Conservation (phyloP, 1,140 invertebrate genomes). For the Nasonia longicornis region DNA sequence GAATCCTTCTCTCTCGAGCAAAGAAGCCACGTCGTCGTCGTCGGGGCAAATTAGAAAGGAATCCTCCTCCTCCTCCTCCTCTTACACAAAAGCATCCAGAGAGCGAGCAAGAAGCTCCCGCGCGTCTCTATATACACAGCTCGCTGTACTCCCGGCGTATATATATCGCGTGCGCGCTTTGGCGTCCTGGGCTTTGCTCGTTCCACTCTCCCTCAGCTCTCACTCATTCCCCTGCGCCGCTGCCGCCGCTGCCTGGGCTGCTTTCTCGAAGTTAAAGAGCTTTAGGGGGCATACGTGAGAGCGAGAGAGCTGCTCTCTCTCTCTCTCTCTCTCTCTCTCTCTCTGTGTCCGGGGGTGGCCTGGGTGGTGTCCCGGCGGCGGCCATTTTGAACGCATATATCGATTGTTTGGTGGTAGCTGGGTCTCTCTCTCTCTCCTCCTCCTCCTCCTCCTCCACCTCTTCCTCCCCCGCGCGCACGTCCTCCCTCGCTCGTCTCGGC, state of each 20-base stretch:
- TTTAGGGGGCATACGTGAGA: conserved; percentile 68
- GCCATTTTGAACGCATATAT: conserved; percentile 72
- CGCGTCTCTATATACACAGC: not conserved
- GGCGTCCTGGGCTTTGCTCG: conserved; percentile 23
- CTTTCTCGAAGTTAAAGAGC: conserved; percentile 66
- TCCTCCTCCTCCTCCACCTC: conserved; percentile 20
- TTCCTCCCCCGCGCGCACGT: conserved; percentile 12
- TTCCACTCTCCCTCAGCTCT: conserved; percentile 33
- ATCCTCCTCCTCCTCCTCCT: conserved; percentile 7
- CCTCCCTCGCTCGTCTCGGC: conserved; percentile 7
- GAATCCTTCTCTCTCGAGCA: not conserved
- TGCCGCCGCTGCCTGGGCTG: conserved; percentile 45
- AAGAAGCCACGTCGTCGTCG: conserved; percentile 1
- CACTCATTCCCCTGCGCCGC: conserved; percentile 22
- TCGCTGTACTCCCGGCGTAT: not conserved
- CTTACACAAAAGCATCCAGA: conserved; percentile 29
- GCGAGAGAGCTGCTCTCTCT: conserved; percentile 50
- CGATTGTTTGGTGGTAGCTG: conserved; percentile 71
- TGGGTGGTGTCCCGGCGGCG: conserved; percentile 67
- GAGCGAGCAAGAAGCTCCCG: conserved; percentile 30
- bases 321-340: not conserved
- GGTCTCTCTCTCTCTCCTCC: conserved; percentile 52
- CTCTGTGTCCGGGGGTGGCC: conserved; percentile 56
- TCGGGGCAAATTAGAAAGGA: conserved; percentile 44
- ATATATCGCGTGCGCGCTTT: not conserved